A percentile compares a stretch with the other conserved stretches of the same genome.
These are phyloP conservation scores for Drosophila melanogaster DNA, from an alignment of 1,140 invertebrate species.

Conservation along the genomic window Release_6_plus_ISO1_MT NT_037436.4:12604501-12605000, in stretches of 20 bases:
- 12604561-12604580: slow-evolving; percentile 67
- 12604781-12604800: slow-evolving; percentile 37
- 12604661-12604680: neutral
- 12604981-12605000: slow-evolving; percentile 60
- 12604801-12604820: slow-evolving; percentile 66
- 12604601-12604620: neutral
- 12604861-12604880: slow-evolving; percentile 76
- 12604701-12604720: slow-evolving; percentile 40
- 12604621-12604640: neutral
- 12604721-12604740: slow-evolving; percentile 46
- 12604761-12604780: slow-evolving; percentile 76
- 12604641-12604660: neutral
- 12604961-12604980: slow-evolving; percentile 43
- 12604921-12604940: slow-evolving; percentile 7
- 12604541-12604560: slow-evolving; percentile 80
- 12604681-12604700: slow-evolving; percentile 2
- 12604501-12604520: slow-evolving; percentile 1
- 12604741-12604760: slow-evolving; percentile 84
- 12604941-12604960: slow-evolving; percentile 31
- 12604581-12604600: slow-evolving; percentile 67
- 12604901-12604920: slow-evolving; percentile 42
- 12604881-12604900: slow-evolving; percentile 82
- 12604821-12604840: slow-evolving; percentile 83
- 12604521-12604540: slow-evolving; percentile 65
- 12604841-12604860: slow-evolving; percentile 83